Conservation (phyloP, 2,113 vertebrate genomes). For the Chlorocebus sabaeus region DNA sequence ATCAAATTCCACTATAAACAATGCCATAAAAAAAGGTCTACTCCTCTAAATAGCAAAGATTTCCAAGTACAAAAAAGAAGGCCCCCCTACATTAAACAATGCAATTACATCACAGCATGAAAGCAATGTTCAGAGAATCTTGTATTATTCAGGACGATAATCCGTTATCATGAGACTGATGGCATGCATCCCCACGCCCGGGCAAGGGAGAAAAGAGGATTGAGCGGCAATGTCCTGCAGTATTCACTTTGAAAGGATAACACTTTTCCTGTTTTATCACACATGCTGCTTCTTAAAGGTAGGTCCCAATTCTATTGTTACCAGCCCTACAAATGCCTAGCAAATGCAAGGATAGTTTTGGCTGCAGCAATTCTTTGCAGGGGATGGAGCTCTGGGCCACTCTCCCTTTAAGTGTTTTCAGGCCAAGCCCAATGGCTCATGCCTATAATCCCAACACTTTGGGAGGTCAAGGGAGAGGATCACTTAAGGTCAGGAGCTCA, state of each 20-base stretch:
- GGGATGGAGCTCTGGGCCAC: not conserved
- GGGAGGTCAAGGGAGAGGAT: no score
- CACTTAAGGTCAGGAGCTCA: no score
- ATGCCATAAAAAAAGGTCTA: not conserved
- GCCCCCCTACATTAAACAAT: not conserved
- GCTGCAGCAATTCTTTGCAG: no score
- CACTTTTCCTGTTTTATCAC: not conserved
- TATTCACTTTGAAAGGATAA: not conserved
- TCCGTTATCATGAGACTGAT: not conserved
- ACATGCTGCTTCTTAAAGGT: not conserved
- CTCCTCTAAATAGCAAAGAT: not conserved
- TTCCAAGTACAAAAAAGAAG: not conserved
- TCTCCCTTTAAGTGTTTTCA: not conserved
- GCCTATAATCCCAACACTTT: no score
- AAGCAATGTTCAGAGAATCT: not conserved
- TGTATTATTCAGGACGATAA: not conserved
- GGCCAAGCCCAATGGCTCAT: no score
- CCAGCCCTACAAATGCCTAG: not conserved
- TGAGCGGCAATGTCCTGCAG: not conserved
- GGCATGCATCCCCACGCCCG: fast-evolving
- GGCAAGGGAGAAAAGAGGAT: not conserved
- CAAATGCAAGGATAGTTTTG: not conserved
- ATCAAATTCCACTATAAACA: not conserved
- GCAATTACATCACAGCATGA: no score
- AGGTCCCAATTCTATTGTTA: not conserved